These are phyloP conservation scores for Silurus meridionalis DNA, from an alignment of 2,113 vertebrate genomes.

Conservation along the genomic window DNA sequence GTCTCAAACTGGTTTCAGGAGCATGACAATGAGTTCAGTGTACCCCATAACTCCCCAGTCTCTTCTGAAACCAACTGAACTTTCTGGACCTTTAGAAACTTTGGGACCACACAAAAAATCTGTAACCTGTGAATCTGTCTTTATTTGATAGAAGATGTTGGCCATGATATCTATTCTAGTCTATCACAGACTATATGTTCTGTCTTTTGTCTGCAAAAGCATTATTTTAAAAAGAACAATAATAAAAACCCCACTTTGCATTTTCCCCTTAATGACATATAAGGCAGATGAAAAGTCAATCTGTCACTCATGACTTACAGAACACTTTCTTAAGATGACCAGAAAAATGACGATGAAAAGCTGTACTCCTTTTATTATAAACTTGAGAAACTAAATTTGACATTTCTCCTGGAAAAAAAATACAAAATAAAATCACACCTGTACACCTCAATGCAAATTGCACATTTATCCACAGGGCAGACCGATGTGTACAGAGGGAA, in stretches of 20 bases:
- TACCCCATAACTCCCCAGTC: background rate
- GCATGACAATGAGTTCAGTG: background rate
- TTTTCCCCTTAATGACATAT: no score
- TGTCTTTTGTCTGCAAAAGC: background rate
- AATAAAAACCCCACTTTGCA: background rate
- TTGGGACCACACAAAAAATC: background rate
- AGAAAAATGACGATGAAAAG: background rate
- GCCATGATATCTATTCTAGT: no score
- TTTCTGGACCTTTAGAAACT: background rate
- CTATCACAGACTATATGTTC: no score
- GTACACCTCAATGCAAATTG: constrained; percentile 24
- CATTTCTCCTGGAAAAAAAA: background rate
- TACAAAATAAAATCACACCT: constrained; percentile 14
- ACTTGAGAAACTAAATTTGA: background rate
- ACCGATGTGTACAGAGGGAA: constrained; percentile 26
- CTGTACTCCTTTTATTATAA: background rate
- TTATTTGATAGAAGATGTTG: no score
- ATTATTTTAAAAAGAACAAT: background rate
- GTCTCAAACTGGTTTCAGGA: background rate
- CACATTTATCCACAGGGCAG: constrained; percentile 7
- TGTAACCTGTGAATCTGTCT: no score
- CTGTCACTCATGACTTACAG: background rate
- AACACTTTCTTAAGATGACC: background rate
- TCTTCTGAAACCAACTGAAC: background rate
- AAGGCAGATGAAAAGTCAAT: no score